Evolutionary conservation across 1,140 invertebrate species (phyloP).

Genomic region (Colletes latitarsis): DNA sequence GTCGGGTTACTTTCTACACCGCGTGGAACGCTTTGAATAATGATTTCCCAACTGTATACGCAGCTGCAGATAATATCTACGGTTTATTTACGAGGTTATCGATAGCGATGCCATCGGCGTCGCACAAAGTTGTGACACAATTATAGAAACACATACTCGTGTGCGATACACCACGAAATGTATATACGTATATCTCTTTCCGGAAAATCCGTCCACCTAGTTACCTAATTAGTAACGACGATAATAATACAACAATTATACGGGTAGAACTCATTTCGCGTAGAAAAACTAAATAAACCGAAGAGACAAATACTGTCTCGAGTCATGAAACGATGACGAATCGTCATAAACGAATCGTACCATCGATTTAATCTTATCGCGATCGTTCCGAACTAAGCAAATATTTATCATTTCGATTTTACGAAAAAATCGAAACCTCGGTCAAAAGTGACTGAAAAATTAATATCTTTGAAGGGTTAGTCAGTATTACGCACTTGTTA

Average conservation of each 20-base stretch:
- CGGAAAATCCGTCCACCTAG: too few species aligned
- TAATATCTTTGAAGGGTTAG: too few species aligned
- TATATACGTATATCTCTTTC: neutral
- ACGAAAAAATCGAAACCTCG: too few species aligned
- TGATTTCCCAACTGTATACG: neutral
- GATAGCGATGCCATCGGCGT: neutral
- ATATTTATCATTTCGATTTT: slow-evolving; percentile 5
- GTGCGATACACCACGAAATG: neutral
- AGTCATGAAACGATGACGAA: too few species aligned
- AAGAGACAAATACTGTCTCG: too few species aligned
- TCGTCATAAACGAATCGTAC: too few species aligned
- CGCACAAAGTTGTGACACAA: neutral
- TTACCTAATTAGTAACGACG: too few species aligned
- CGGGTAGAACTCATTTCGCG: too few species aligned
- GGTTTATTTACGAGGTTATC: slow-evolving; percentile 1
- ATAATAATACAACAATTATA: too few species aligned
- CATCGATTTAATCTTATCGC: neutral
- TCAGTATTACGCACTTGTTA: too few species aligned
- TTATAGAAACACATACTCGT: neutral
- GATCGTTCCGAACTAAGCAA: neutral
- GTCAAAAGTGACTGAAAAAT: too few species aligned
- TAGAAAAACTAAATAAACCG: too few species aligned
- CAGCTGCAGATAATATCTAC: neutral
- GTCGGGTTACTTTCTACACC: neutral
- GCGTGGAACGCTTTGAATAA: neutral